Evolutionary conservation across 2,113 vertebrate genomes (phyloP), one percentile per base, ranked within the genome.

Genomic region (Cyrtonyx montezumae): DNA sequence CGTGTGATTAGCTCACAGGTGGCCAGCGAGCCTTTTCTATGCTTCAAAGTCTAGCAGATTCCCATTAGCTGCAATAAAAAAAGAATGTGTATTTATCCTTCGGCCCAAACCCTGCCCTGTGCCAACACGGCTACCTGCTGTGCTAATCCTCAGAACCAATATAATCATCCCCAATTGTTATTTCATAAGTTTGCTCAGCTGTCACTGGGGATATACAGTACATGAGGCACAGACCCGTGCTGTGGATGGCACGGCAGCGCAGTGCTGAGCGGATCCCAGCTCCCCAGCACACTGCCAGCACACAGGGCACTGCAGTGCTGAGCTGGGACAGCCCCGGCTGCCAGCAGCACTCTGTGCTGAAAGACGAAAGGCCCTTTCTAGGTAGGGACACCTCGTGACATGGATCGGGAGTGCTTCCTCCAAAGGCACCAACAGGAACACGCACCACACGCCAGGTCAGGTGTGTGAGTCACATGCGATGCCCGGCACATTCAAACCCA

Each of bases 11-110:
- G 65, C 93, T 93, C 70, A 85, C 45, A 89, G 92, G 95, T 84
- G 93, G 93, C 95, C 94, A 79, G 78, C 22, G 61, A 93, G 84
- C 91, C 91, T 91, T 95, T 91, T 92, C 91, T 85, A 23, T 59
- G 94, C 95, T 93, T 95, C 95, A 97, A 97, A 97, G 97, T 81
- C 96, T 92, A 96, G 96, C 97, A 96, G 96, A 97, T 96, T 98
- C 88, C 93, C 87, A 89, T 96, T 98, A 98, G 98, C 97, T 96
- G 96, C 97, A 79, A 88, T 94, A 94, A 96, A 95, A 96, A 91
- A 97, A 95, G 95, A 97, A 97, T 94, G 95, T 96, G 97, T 96
- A 91, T 96, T 97, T 97, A 97, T 96, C 97, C 97, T 92, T 87
- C 87, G 73, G 97, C 96, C 97, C 95, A 96, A 91, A 62, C 78